Base-by-base conservation (phyloP, 2,113 vertebrate species). In the Lanius collurio region DNA sequence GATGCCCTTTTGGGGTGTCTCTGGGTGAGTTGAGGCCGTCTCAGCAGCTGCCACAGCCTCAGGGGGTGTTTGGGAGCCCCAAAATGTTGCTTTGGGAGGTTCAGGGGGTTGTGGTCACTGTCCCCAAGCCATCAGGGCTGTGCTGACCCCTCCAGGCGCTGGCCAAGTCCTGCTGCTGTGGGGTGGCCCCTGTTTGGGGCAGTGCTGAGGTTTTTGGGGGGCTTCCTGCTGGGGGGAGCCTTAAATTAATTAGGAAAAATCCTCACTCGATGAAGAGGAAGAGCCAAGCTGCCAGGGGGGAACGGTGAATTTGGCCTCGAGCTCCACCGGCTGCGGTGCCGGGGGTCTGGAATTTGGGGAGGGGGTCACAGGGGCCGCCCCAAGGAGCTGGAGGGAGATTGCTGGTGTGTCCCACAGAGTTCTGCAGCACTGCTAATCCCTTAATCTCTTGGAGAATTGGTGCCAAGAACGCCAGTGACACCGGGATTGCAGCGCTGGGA, bases 191-290 rank as follows among this genome's bases (percentile, higher is more conserved):
- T 3, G 1, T 18, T 35, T 27, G 31, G 9, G 44, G 31, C 0
- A 0, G 0, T 37, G 47, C 47, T 0, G 0, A 23, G 35, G 21
- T 47, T 9, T 82, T 21, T 9, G 21, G n/a, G 70, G 42, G 49
- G 39, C 8, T 65, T 67, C 37, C 64, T 17, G 30, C 14, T 62
- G 35, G 4, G 7, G 13, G 23, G 4, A 8, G 2, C 20, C 23
- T 60, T 50, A 16, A 69, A 73, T 35, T 44, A 19, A 81, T 94
- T 7, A 65, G 21, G 59, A 15, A 64, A 26, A 35, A 59, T 6
- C 33, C 41, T 55, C 11, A 0, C 17, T 68, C 16, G 12, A 1
- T 0, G 4, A 55, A 47, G 55, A n/a, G 23, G 4, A 11, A 10
- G 33, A 39, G 53, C 79, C 33, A 10, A 49, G 52, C 23, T 60